phyloP scores from a whole-genome alignment of 2,888 invertebrate genomes.

The Mallateleia sp. region DNA sequence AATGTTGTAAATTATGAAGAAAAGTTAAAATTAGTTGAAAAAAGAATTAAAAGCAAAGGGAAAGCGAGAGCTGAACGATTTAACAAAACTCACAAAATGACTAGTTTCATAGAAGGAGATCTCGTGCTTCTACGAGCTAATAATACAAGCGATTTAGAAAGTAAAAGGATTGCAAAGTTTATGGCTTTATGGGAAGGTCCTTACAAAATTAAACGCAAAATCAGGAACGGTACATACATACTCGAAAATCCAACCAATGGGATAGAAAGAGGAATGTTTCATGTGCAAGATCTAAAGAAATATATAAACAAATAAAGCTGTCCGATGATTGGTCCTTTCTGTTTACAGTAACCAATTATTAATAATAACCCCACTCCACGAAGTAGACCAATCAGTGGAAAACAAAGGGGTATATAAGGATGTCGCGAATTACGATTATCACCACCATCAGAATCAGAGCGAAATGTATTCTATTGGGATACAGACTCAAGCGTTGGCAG shows the following conservation, averaged over 20 bases:
- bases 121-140: neutral
- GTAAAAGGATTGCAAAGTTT: no score
- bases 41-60: neutral
- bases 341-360: no score
- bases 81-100: conserved; percentile 3
- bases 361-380: no score
- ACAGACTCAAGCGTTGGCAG: no score
- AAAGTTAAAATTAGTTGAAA: neutral
- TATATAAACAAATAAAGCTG: no score
- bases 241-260: neutral
- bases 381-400: no score
- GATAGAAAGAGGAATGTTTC: neutral
- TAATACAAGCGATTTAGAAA: conserved; percentile 24
- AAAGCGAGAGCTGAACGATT: neutral
- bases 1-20: neutral
- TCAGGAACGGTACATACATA: neutral
- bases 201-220: neutral
- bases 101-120: conserved; percentile 15
- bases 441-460: no score
- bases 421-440: no score
- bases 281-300: neutral
- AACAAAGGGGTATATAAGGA: no score
- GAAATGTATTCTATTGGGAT: no score
- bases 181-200: conserved; percentile 65
- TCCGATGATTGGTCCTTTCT: no score